Conservation (phyloP, 2,797 vertebrate genomes). For the Lagorchestes hirsutus region DNA sequence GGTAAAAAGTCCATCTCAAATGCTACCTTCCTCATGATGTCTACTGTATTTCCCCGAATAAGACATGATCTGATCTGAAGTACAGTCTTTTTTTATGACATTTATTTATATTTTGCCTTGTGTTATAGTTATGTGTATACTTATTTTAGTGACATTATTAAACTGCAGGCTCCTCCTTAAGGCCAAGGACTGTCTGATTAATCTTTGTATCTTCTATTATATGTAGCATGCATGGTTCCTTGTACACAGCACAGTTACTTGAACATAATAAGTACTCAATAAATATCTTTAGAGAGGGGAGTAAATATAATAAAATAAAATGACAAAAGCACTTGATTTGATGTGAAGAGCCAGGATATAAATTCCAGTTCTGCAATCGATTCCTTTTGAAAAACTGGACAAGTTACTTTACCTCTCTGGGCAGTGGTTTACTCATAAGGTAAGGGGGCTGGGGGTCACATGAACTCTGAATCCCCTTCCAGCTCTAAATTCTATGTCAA, state of each 20-base stretch:
- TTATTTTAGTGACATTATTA: slow-evolving; percentile 56
- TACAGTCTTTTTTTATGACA: neutral
- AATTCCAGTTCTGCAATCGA: neutral
- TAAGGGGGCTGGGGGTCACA: neutral
- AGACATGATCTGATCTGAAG: neutral
- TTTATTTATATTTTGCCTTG: slow-evolving; percentile 40
- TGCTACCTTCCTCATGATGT: neutral
- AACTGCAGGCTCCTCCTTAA: slow-evolving; percentile 68
- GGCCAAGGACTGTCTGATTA: slow-evolving; percentile 42
- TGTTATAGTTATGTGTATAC: slow-evolving; percentile 58
- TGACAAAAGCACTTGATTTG: neutral
- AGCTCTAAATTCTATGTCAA: neutral
- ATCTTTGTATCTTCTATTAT: neutral
- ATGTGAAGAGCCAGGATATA: neutral
- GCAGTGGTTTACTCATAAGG: neutral
- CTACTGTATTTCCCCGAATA: neutral
- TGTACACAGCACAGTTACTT: neutral
- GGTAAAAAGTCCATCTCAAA: neutral
- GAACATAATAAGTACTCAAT: neutral
- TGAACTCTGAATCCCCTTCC: neutral
- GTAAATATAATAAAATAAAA: neutral
- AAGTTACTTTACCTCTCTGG: neutral
- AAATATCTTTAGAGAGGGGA: neutral
- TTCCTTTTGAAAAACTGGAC: neutral
- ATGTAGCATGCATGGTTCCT: neutral